Conservation (phyloP, 2,888 invertebrate species). For the Ramazzottius varieornatus region DNA sequence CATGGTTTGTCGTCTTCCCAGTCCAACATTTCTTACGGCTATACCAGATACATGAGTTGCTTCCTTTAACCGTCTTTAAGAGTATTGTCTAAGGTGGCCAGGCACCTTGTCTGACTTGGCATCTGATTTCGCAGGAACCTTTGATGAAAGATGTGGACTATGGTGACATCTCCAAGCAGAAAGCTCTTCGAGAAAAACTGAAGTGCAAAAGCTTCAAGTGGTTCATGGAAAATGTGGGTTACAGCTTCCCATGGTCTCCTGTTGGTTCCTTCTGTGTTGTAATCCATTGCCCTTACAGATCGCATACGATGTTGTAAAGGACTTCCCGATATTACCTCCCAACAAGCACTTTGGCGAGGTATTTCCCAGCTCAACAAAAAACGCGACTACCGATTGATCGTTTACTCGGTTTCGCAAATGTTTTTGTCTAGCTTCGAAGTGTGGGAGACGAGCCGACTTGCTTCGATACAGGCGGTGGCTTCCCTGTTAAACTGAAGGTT, state of each 20-base stretch:
- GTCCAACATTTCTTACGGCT: too few species aligned
- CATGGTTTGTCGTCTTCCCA: not conserved
- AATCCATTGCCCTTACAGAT: not conserved
- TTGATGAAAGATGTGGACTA: slow-evolving; percentile 43
- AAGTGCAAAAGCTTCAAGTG: slow-evolving; percentile 80
- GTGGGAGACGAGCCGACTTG: slow-evolving; percentile 29
- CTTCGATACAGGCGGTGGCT: slow-evolving; percentile 56
- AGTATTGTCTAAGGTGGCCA: too few species aligned
- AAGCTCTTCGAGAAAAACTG: slow-evolving; percentile 50
- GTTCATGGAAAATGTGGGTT: slow-evolving; percentile 64
- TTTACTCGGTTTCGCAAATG: too few species aligned
- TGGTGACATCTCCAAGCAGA: slow-evolving; percentile 36
- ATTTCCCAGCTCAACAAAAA: too few species aligned
- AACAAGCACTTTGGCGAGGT: slow-evolving; percentile 84
- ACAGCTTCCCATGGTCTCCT: too few species aligned
- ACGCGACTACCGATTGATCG: too few species aligned
- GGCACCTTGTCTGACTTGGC: too few species aligned
- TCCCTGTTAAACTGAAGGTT: slow-evolving; percentile 58
- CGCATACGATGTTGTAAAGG: slow-evolving; percentile 75
- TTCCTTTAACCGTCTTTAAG: too few species aligned
- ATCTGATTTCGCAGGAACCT: slow-evolving; percentile 25
- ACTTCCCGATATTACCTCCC: slow-evolving; percentile 74
- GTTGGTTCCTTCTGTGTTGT: too few species aligned
- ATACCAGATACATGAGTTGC: too few species aligned
- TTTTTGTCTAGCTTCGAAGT: not conserved